Evolutionary conservation across 2,113 vertebrate genomes (phyloP), one percentile per base, ranked within the genome.

Genomic region (Notothenia coriiceps): DNA sequence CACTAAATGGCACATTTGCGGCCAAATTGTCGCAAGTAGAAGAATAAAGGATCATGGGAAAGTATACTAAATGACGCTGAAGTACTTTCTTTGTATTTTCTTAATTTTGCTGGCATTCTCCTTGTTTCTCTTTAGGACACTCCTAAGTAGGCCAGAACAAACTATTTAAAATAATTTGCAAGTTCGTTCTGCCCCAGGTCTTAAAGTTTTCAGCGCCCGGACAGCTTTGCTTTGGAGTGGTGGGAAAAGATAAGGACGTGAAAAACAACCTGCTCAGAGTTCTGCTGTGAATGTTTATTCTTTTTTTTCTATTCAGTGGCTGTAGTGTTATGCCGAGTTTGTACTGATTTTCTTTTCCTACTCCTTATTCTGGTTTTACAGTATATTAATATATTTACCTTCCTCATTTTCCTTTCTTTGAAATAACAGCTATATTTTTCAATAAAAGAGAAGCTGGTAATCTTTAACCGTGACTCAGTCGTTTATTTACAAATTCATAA

Each of bases 381-480:
- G 78, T 89, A 88, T 93, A 92, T 92, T 91, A 90, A 94, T 92
- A 91, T 94, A 94, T 93, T 92, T 87, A 87, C 86, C 76, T 85
- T 75, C 56, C 78, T 91, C 71, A 75, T 83, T 82, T 86, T 93
- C 56, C 86, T 84, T 56, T 88, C 86, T 88, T 87, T 91, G 74
- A 87, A 94, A 92, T 95, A 94, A 95, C 93, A 72, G 82, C 86
- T 94, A 87, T 95, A 94, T 95, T 95, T 95, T 94, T 94, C 91
- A 95, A 95, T 94, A 95, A 95, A 94, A 93, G 85, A 89, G 64
- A 91, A 92, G 83, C 88, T 94, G 93, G 84, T 90, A 85, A 94
- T 93, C 87, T 87, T 89, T 74, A 90, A 77, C 50, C n/a, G 6
- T 7, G 70, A 13, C 75, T 79, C 25, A 15, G 29, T 66, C 74